A percentile compares a stretch with the other conserved stretches of the same genome.
Conservation (phyloP, 2,113 vertebrate species). For the Cephalopterus ornatus region DNA sequence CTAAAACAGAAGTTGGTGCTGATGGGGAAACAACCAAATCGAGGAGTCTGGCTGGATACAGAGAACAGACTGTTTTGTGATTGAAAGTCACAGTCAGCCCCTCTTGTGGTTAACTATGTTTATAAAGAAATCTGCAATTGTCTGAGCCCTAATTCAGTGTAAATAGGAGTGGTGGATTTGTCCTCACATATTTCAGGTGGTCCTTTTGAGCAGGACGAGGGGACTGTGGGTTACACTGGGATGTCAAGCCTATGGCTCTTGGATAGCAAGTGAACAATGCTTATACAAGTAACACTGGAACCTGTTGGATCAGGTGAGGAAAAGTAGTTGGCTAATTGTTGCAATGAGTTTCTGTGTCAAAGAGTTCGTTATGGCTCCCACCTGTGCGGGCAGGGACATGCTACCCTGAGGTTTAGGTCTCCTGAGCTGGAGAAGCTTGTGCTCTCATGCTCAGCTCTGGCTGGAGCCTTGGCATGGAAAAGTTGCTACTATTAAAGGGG, state of each 20-base stretch:
- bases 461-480: neutral
- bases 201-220: neutral
- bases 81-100: neutral
- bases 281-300: neutral
- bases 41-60: neutral
- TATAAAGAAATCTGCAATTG: neutral
- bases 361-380: neutral
- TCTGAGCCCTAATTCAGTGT: neutral
- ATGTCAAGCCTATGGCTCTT: neutral
- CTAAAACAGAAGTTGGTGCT: neutral
- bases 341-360: neutral
- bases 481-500: neutral
- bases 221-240: neutral
- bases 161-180: neutral
- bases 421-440: neutral
- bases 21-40: neutral
- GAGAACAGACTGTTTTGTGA: neutral
- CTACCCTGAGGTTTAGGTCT: rapidly evolving
- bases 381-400: rapidly evolving
- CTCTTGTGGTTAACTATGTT: neutral
- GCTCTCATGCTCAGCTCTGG: neutral
- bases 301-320: neutral
- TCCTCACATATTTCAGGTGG: neutral
- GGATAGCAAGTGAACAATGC: neutral
- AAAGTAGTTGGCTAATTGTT: neutral